A percentile compares a stretch with the other conserved stretches of the same genome.
phyloP scores from a whole-genome alignment of 2,888 invertebrate genomes.

The Hirudinaria manillensis region DNA sequence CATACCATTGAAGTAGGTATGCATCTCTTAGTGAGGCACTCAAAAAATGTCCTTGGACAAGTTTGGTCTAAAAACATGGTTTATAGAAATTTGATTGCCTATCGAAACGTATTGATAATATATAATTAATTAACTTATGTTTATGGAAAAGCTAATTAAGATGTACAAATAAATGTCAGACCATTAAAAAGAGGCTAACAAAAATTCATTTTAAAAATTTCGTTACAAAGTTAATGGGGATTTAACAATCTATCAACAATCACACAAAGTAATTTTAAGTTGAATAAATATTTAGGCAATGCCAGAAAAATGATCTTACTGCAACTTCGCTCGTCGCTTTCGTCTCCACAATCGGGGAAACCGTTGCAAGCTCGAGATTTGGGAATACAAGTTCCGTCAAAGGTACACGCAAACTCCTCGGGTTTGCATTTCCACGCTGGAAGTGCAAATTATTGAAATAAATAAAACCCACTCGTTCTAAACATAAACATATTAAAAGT shows the following conservation, averaged over 20 bases:
- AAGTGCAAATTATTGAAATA: neutral
- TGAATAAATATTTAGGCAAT: too few relatives aligned
- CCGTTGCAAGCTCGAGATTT: conserved; percentile 30
- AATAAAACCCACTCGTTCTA: neutral
- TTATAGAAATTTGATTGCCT: too few relatives aligned
- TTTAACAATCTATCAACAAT: too few relatives aligned
- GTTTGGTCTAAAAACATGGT: conserved; percentile 14
- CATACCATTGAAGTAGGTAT: conserved; percentile 37
- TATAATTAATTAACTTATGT: too few relatives aligned
- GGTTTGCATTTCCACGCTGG: conserved; percentile 28
- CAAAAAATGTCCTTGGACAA: conserved; percentile 20
- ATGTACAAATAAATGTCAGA: too few relatives aligned
- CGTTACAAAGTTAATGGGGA: too few relatives aligned
- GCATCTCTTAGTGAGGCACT: conserved; percentile 31
- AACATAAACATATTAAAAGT: neutral
- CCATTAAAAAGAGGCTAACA: too few relatives aligned
- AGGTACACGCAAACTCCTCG: conserved; percentile 28
- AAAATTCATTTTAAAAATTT: too few relatives aligned
- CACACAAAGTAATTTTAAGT: too few relatives aligned
- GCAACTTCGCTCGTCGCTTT: conserved; percentile 33
- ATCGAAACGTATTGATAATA: too few relatives aligned
- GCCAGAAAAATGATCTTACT: conserved; percentile 19
- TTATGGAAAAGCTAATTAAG: too few relatives aligned
- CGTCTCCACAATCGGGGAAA: conserved; percentile 31
- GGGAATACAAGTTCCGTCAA: conserved; percentile 25